Percentiles rank a stretch among this genome's conserved stretches.
phyloP scores from a whole-genome alignment of 2,113 vertebrate genomes.

The Oncorhynchus masou region DNA sequence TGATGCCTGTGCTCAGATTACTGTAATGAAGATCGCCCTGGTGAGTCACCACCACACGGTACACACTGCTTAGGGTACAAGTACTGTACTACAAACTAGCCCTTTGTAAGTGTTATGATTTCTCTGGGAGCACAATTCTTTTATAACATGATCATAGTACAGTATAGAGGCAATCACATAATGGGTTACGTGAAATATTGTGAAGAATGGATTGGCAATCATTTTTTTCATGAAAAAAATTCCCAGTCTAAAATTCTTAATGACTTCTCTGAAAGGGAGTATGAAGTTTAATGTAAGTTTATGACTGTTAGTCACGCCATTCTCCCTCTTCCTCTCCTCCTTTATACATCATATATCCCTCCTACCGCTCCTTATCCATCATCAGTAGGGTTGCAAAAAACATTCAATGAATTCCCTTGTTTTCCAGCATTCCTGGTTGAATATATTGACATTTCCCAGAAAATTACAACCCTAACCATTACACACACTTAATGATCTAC shows the following conservation, averaged over 20 bases:
- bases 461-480: conserved; percentile 68
- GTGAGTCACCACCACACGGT: not conserved
- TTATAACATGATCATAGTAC: too few species aligned
- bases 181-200: too few species aligned
- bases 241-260: too few species aligned
- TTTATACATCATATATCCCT: not conserved
- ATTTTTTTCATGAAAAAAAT: too few species aligned
- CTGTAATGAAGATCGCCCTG: conserved; percentile 21
- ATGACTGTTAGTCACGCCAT: not conserved
- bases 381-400: too few species aligned
- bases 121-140: not conserved
- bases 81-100: not conserved
- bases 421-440: too few species aligned
- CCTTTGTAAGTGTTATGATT: not conserved
- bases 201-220: too few species aligned
- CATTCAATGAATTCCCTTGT: too few species aligned
- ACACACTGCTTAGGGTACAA: not conserved
- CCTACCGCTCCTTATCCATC: conserved; percentile 5
- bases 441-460: too few species aligned
- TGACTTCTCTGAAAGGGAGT: too few species aligned
- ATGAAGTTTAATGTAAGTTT: too few species aligned
- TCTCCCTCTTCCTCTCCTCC: not conserved
- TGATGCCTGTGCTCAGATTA: conserved; percentile 33
- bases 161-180: too few species aligned
- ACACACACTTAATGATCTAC: conserved; percentile 32